Base-by-base conservation (phyloP, 2,888 invertebrate genomes). In the Spilarctia lutea region DNA sequence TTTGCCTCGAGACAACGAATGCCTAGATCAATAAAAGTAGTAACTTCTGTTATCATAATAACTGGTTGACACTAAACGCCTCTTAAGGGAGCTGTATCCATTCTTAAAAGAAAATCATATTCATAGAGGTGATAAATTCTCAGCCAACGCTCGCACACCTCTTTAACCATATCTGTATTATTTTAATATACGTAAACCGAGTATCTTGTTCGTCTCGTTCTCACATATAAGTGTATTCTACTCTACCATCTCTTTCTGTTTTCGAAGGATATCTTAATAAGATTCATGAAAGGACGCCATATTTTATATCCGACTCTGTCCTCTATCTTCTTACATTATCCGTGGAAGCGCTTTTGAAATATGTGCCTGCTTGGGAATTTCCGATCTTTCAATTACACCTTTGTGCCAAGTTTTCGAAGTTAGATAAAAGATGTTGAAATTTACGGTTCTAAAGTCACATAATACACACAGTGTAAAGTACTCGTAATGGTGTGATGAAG, bases 241-340 rank as follows among this genome's bases (percentile, higher is more conserved):
- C 91, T 85, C 86, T 87, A 87, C 81, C 83, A 78, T 94, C 95
- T 84, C 91, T 81, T 83, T 95, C 95, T 78, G 93, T 96, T 96
- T 96, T 96, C 93, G 96, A 94, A 96, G 97, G 97, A 97, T 97
- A 97, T 97, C 97, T 97, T 97, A 97, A 97, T 97, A 97, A 97
- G 97, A 97, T 97, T 97, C 97, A 97, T 97, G 97, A 97, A 97
- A 97, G 97, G 97, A 96, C 96, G 97, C 97, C 97, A 97, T 97
- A 97, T 97, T 97, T 97, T 97, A 97, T 97, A 97, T 97, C 96
- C 96, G 96, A 96, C 94, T 96, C 94, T 95, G 96, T 95, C 96
- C 95, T 96, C 96, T 96, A 96, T 96, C 96, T 96, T 91, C 94
- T 96, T 95, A 96, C 96, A 96, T 96, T 96, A 96, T 96, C 96